Evolutionary conservation across 2,888 invertebrate species (phyloP), one percentile per base, ranked within the genome.

Genomic region (Drosophila bunnanda): DNA sequence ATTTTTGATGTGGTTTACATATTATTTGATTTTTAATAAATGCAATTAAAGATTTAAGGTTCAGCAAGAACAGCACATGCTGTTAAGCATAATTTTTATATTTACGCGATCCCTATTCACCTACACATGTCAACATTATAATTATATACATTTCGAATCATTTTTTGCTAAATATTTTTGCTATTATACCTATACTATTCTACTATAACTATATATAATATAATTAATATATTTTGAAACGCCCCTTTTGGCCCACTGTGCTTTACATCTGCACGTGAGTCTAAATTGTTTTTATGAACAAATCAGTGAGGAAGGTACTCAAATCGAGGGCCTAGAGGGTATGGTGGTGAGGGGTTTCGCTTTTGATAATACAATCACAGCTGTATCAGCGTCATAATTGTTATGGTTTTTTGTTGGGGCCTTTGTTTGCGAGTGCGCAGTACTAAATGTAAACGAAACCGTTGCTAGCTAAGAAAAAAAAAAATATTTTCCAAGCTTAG

Each of bases 251-350:
- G 20, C n/a, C 67, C 81, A 86, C 68, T 75, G 84, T 82, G 71
- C 65, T 8, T 28, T 48, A 48, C 34, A 60, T 32, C 71, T 69
- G 82, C 82, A 82, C 82, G 82, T 82, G 82, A 87, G 68, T 13
- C 12, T 17, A 69, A 69, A 50, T 56, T 46, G 39, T 25, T 44
- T 30, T 32, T 36, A 38, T 46, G 32, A 54, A 67, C 20, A 30
- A 59, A 36, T 32, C 38, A 46, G 17, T 39, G 17, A 4, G 30
- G 28, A 36, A n/a, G n/a, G 61, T n/a, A 22, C 22, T 4, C 0
- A 6, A n/a, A 15, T 34, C 15, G 43, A 25, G 62, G 30, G 4
- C 28, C n/a, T 7, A 6, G 12, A 28, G 28, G 28, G n/a, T 6
- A 4, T 30, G 7, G 7, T 48, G 20, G 32, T 0, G 17, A 43